Base-by-base conservation (phyloP, 2,888 invertebrate genomes). In the Acleris holmiana region DNA sequence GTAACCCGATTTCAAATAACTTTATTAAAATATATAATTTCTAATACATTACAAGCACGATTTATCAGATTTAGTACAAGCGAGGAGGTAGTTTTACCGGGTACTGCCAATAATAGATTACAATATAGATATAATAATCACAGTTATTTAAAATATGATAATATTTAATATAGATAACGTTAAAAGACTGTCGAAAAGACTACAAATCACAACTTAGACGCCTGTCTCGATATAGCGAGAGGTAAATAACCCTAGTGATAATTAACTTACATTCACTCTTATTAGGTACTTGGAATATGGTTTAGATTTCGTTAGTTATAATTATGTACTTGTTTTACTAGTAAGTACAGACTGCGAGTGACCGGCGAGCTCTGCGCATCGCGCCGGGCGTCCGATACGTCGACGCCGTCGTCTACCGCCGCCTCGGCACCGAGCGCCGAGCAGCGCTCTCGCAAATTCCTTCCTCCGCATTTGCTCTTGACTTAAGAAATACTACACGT, bases 191-290 rank as follows among this genome's bases (percentile, higher is more conserved):
- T 88, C 85, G 80, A 89, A 88, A 89, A 89, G 74, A 85, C 85
- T 88, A 87, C 85, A 79, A 85, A 84, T 89, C 88, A 90, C 89
- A 89, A 89, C 84, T 79, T 83, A 85, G 82, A 79, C 77, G 85
- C 83, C 84, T 79, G 85, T 84, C 78, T 81, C 78, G 77, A 78
- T 79, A 78, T 76, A 82, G 78, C 75, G 77, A 76, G 68, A 70
- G 58, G 64, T 68, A 63, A 59, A 79, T 83, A 78, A 82, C 76
- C 77, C 84, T 86, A 87, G 78, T 85, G 84, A 86, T 85, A 88
- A 84, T 83, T 82, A 81, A 81, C 82, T 84, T 83, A 88, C 83
- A 82, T 82, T 86, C 86, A 85, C 79, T 83, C 86, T 86, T 86
- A 88, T 79, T 80, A 60, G 59, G 65, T 65, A 84, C 77, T 85